Percentiles rank a stretch among this genome's conserved stretches.
Evolutionary conservation across 2,797 vertebrate genomes (phyloP).

Genomic region (Artibeus jamaicensis): DNA sequence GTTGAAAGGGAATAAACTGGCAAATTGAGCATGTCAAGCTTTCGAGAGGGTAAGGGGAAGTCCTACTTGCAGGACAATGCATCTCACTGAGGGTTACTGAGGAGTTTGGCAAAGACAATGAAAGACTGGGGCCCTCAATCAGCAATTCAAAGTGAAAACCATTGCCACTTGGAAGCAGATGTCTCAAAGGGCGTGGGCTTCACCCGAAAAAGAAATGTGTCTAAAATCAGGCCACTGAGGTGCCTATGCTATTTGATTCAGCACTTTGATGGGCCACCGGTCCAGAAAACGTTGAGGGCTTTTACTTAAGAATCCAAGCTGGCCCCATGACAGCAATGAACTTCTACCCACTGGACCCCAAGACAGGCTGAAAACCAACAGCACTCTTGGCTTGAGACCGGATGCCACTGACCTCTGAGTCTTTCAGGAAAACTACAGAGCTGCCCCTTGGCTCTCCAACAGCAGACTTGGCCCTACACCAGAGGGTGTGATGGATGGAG

Average conservation of each 20-base stretch:
- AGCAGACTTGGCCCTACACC: not conserved
- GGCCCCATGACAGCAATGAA: not conserved
- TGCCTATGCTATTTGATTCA: not conserved
- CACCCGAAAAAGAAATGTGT: not conserved
- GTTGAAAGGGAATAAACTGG: not conserved
- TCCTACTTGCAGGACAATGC: not conserved
- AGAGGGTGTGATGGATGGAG: not conserved
- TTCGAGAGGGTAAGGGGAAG: not conserved
- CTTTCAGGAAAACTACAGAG: not conserved
- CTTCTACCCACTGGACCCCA: not conserved
- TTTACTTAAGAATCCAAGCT: not conserved
- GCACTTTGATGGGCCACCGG: no score
- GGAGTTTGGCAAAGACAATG: not conserved
- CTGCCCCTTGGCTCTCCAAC: not conserved
- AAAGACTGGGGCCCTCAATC: not conserved
- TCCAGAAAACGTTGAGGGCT: not conserved
- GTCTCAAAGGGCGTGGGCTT: not conserved
- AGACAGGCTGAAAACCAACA: not conserved
- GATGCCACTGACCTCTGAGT: not conserved
- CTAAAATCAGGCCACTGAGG: not conserved
- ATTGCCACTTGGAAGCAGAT: not conserved
- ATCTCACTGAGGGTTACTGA: not conserved
- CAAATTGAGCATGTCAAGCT: not conserved
- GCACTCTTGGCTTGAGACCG: not conserved
- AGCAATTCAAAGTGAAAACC: not conserved